Evolutionary conservation across 2,888 invertebrate species (phyloP).

Genomic region (Netelia inedita): DNA sequence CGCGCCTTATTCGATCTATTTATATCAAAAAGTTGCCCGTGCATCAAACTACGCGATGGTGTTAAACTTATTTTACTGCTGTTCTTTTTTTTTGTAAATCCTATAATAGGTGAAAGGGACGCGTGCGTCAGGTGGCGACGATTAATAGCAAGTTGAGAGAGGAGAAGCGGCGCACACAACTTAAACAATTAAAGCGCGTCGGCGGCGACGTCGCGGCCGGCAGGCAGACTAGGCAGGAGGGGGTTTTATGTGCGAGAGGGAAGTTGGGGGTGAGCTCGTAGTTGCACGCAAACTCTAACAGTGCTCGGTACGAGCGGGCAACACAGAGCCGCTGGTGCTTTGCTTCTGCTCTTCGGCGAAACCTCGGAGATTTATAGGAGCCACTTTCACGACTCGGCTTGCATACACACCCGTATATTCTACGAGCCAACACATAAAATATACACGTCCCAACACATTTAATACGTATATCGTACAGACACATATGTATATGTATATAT

Average conservation of each 20-base stretch:
- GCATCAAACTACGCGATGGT: background rate
- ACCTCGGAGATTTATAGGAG: conserved; percentile 65
- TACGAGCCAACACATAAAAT: background rate
- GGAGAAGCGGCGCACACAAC: conserved; percentile 36
- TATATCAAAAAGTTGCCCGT: background rate
- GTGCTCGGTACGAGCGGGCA: background rate
- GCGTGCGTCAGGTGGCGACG: conserved; percentile 10
- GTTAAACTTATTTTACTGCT: conserved; percentile 11
- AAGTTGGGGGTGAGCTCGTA: conserved; percentile 29
- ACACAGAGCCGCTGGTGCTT: conserved; percentile 11
- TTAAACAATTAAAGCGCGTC: conserved; percentile 61
- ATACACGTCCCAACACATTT: background rate
- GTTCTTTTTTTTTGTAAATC: background rate
- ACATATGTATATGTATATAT: conserved; percentile 14
- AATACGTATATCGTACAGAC: background rate
- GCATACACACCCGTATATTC: conserved; percentile 24
- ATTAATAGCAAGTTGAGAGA: conserved; percentile 55
- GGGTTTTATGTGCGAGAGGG: conserved; percentile 27
- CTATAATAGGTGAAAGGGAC: background rate
- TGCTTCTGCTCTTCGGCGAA: conserved; percentile 46
- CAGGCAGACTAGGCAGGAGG: background rate
- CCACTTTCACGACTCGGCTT: conserved; percentile 52
- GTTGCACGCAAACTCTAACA: conserved; percentile 59
- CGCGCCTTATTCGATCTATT: background rate
- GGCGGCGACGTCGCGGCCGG: conserved; percentile 31